phyloP scores from a whole-genome alignment of 2,888 invertebrate genomes.

The Temnothorax rugatulus region DNA sequence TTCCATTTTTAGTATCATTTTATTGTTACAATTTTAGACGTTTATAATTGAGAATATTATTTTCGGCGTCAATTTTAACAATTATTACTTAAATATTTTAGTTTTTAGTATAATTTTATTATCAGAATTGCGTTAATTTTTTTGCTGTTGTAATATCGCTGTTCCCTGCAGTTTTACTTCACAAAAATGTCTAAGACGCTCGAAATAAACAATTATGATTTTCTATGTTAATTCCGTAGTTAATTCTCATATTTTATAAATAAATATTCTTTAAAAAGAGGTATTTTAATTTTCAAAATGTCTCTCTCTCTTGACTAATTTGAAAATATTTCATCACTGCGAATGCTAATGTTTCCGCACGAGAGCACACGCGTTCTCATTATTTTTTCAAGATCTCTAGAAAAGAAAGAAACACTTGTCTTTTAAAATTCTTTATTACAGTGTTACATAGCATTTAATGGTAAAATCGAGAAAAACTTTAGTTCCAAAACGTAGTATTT shows the following conservation, averaged over 20 bases:
- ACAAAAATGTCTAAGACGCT: background rate
- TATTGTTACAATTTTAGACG: background rate
- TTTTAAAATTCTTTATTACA: background rate
- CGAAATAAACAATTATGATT: background rate
- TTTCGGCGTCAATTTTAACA: background rate
- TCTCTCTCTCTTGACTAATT: slow-evolving; percentile 3
- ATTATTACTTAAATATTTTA: background rate
- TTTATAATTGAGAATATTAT: background rate
- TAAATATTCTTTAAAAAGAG: slow-evolving; percentile 1
- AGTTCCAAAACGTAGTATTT: background rate
- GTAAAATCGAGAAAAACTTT: background rate
- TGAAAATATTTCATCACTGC: background rate
- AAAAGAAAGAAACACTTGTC: background rate
- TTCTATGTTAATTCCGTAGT: background rate
- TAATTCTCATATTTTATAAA: background rate
- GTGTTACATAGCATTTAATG: background rate
- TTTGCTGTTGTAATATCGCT: background rate
- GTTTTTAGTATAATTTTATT: background rate
- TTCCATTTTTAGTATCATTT: background rate
- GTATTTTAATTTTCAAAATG: background rate
- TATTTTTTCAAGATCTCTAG: background rate
- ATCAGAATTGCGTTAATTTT: background rate
- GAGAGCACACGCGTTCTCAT: background rate
- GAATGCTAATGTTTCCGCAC: background rate
- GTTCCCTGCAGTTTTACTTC: background rate